Percentiles rank a stretch among this genome's conserved stretches.
These are phyloP conservation scores for Sebastes baramenuke DNA, from an alignment of 2,797 vertebrate species.

Conservation along the genomic window DNA sequence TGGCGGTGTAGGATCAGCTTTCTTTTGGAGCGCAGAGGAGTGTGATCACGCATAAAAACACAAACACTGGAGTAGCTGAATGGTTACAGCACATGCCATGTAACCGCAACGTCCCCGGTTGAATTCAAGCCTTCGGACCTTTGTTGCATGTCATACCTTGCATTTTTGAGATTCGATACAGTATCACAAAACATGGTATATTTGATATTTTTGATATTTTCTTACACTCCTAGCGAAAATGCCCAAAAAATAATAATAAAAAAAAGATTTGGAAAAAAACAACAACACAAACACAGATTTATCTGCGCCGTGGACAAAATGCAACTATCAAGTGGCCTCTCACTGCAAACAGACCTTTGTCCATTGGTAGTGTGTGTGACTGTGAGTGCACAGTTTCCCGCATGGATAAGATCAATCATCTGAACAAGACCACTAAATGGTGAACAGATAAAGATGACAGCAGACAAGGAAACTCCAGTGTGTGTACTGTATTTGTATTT, in stretches of 20 bases:
- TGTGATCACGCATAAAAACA: slow-evolving; percentile 6
- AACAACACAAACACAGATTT: slow-evolving; percentile 13
- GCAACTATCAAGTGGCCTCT: background rate
- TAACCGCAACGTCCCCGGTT: background rate
- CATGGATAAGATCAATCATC: slow-evolving; percentile 4
- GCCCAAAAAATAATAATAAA: rapidly evolving
- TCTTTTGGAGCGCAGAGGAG: background rate
- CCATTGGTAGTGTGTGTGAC: background rate
- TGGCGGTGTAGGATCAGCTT: background rate
- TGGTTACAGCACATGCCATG: background rate
- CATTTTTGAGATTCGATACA: no score
- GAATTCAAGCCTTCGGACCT: background rate
- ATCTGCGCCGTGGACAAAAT: background rate
- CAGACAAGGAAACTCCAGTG: background rate
- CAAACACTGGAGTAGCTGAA: background rate
- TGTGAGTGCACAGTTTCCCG: background rate
- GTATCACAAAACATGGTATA: no score
- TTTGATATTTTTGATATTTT: no score
- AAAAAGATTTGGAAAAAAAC: background rate
- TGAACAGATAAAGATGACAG: slow-evolving; percentile 5
- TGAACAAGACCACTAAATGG: background rate
- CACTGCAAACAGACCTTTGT: background rate
- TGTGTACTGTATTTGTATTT: background rate
- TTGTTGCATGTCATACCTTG: background rate
- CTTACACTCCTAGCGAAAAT: no score